A percentile compares a stretch with the other conserved stretches of the same genome.
Evolutionary conservation across 2,797 vertebrate genomes (phyloP).

Genomic region (Macropodus opercularis): DNA sequence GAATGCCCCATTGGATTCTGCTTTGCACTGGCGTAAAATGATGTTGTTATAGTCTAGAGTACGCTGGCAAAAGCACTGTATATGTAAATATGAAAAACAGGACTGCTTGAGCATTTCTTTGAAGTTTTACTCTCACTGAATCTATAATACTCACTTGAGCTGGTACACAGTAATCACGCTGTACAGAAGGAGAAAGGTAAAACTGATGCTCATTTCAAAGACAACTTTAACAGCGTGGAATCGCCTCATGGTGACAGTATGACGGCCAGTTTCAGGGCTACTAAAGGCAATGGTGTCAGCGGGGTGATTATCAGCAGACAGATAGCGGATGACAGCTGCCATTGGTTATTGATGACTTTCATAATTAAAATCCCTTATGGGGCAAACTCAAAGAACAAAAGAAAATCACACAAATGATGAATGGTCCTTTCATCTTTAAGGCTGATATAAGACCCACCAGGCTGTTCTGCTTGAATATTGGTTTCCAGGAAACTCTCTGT

Average conservation of each 20-base stretch:
- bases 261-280: conserved; percentile 43
- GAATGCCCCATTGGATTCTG: conserved; percentile 30
- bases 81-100: conserved; percentile 56
- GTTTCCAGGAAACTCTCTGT: conserved; percentile 66
- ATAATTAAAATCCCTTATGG: conserved; percentile 84
- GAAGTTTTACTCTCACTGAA: conserved; percentile 17
- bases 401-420: conserved; percentile 79
- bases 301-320: conserved; percentile 75
- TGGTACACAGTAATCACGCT: conserved; percentile 22
- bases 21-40: conserved; percentile 28
- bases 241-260: conserved; percentile 18
- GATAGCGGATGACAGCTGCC: conserved; percentile 83
- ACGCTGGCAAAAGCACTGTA: conserved; percentile 49
- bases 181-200: conserved; percentile 29
- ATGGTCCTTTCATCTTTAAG: conserved; percentile 77
- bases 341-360: conserved; percentile 85
- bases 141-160: conserved; percentile 16
- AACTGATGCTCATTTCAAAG: conserved; percentile 27
- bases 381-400: conserved; percentile 73
- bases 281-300: conserved; percentile 61
- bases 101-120: conserved; percentile 47
- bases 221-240: conserved; percentile 2
- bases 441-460: conserved; percentile 66
- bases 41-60: conserved; percentile 34
- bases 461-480: conserved; percentile 65